A percentile compares a stretch with the other conserved stretches of the same genome.
These are phyloP conservation scores for Catonia carolina DNA, from an alignment of 2,888 invertebrate species.

Conservation along the genomic window DNA sequence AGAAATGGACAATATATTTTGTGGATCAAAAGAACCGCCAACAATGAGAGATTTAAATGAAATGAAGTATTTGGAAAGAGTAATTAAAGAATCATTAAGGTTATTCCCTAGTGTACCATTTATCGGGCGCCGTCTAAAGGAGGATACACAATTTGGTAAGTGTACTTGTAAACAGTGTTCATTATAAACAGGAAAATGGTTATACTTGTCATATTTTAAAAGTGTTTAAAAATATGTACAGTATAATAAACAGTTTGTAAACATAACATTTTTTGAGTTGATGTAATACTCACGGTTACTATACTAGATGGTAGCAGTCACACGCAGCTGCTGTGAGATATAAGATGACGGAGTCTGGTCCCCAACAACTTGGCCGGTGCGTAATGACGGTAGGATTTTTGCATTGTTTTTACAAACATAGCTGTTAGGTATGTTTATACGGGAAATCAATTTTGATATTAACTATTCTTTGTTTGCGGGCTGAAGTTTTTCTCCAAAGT, in stretches of 20 bases:
- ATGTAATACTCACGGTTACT: too few relatives aligned
- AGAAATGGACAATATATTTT: conserved; percentile 47
- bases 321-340: too few relatives aligned
- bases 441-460: too few relatives aligned
- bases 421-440: too few relatives aligned
- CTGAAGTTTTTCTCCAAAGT: too few relatives aligned
- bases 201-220: not conserved
- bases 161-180: not conserved
- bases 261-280: too few relatives aligned
- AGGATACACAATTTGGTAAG: conserved; percentile 49
- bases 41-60: conserved; percentile 48
- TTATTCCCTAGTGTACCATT: conserved; percentile 51
- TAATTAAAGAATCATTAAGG: conserved; percentile 53
- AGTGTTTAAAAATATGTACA: conserved; percentile 31
- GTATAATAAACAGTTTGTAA: not conserved
- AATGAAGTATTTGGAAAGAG: conserved; percentile 51
- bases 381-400: too few relatives aligned
- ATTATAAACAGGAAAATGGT: not conserved
- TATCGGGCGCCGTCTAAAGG: conserved; percentile 45
- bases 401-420: too few relatives aligned
- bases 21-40: conserved; percentile 39
- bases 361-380: too few relatives aligned
- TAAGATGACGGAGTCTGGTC: too few relatives aligned
- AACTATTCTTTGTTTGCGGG: too few relatives aligned
- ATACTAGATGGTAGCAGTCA: too few relatives aligned